Base-by-base conservation (phyloP, 2,888 invertebrate genomes). In the Perdita meconis region DNA sequence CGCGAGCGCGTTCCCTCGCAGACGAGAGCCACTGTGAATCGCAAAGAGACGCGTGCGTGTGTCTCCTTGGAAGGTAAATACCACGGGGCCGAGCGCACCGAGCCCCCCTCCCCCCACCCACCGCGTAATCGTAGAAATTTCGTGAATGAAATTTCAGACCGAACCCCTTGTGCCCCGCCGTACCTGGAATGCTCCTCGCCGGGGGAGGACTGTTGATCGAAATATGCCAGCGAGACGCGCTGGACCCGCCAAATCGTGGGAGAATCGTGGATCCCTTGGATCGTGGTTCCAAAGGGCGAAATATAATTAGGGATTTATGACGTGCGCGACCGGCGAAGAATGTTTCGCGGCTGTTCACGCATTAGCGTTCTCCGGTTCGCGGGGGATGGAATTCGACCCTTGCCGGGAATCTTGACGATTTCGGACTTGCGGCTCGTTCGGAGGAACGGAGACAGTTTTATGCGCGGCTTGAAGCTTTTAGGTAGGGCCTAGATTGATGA, bases 141-240 rank as follows among this genome's bases (percentile, higher is more conserved):
- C 61, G 55, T 78, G 76, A 78, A 78, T 78, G 77, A 76, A 69
- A 69, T 50, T 69, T 76, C 61, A 66, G 66, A 65, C 77, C 77
- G 40, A 24, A 19, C 40, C 53, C 59, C 63, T 19, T 40, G 51
- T 51, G 19, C 19, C 55, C 34, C 53, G 36, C 53, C 16, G 61
- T 50, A 61, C 53, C 78, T 61, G 72, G 61, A 19, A 60, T 30
- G 38, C 19, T 40, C 47, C 5, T 30, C 19, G 5, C 2, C 16
- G 30, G 4, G 24, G 19, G 3, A 8, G 26, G 16, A 0, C 42
- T 0, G 38, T 34, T 55, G 50, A n/a, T 56, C 57, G 65, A 50
- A 13, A 13, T 47, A 47, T 19, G 22, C 47, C 47, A 3, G 30
- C 47, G 16, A 16, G 44, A 16, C 3, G 44, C 10, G 19, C 2